Evolutionary conservation across 2,113 vertebrate species (phyloP), one percentile per base, ranked within the genome.

Genomic region (Alectura lathami): DNA sequence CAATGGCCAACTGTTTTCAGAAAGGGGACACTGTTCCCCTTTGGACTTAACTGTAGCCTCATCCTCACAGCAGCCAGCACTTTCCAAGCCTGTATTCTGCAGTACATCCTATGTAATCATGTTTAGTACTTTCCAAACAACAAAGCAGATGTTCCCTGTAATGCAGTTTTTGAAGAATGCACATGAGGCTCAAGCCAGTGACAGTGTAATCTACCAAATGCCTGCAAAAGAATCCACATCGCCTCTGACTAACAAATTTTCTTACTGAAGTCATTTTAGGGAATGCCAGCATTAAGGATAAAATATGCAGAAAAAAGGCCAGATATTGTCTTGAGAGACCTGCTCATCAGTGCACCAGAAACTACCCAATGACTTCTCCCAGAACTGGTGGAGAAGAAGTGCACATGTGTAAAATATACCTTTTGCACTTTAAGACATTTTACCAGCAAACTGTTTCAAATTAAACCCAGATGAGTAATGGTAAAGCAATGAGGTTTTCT

Each of bases 111-210:
- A 73, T 53, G 27, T 83, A 89, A 88, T 64, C 51, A 88, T 81
- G 62, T 77, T 94, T 57, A 93, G 89, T 73, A 85, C 91, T 95
- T 94, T 94, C 89, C 96, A 97, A 91, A 97, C 91, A 96, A 93
- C 89, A 95, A 93, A 95, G 96, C 94, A 96, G 96, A 97, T 95
- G 95, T 96, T 95, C 80, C 43, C 38, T 83, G 88, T 86, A 97
- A 95, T 86, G 83, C 50, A 94, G 82, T 95, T 96, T 96, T 89
- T 91, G 88, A 95, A 91, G 96, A 97, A 96, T 84, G 91, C 62
- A 74, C 26, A 53, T 22, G n/a, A 93, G 85, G 77, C 60, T 80
- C 81, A 86, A 83, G 92, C 89, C 95, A 95, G 91, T 86, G 91
- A 96, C 92, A 92, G 68, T 27, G 86, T 77, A 93, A 96, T 93